Percentiles rank a stretch among this genome's conserved stretches.
These are phyloP conservation scores for Caenorhabditis doughertyi DNA, from an alignment of 2,888 invertebrate genomes.

Conservation along the genomic window DNA sequence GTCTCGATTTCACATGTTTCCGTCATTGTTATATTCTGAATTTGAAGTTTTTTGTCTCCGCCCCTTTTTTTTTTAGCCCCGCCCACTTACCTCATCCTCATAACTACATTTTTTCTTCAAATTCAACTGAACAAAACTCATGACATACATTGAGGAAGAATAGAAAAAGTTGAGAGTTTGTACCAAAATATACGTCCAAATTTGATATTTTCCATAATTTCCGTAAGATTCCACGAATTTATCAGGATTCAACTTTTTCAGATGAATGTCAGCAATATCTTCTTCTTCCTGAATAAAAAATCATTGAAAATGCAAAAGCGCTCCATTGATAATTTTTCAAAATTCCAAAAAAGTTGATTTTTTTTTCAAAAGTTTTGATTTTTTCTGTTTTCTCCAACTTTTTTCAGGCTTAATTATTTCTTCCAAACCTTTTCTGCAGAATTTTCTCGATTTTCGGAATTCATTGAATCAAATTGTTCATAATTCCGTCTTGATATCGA, in stretches of 20 bases:
- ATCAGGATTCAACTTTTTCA: conserved; percentile 59
- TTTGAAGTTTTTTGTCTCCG: no score
- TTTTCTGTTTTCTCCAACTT: background rate
- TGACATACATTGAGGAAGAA: conserved; percentile 62
- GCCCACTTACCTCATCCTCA: conserved; percentile 33
- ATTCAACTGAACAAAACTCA: conserved; percentile 59
- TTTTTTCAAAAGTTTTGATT: background rate
- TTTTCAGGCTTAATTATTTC: background rate
- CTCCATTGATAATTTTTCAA: no score
- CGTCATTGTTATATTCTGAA: conserved; percentile 25
- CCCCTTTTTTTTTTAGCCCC: background rate
- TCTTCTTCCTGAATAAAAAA: no score
- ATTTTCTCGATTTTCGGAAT: conserved; percentile 26
- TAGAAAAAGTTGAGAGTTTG: conserved; percentile 64
- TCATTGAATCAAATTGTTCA: conserved; percentile 39
- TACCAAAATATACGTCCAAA: conserved; percentile 56
- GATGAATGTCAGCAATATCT: background rate
- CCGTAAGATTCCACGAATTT: conserved; percentile 60
- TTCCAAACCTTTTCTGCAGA: conserved; percentile 1
- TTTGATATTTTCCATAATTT: conserved; percentile 60
- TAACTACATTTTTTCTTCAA: conserved; percentile 28
- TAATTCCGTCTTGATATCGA: conserved; percentile 47
- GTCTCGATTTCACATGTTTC: conserved; percentile 38
- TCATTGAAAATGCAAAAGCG: no score
- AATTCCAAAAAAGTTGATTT: no score